phyloP scores from a whole-genome alignment of 2,888 invertebrate species.

The Epinotia bilunana region DNA sequence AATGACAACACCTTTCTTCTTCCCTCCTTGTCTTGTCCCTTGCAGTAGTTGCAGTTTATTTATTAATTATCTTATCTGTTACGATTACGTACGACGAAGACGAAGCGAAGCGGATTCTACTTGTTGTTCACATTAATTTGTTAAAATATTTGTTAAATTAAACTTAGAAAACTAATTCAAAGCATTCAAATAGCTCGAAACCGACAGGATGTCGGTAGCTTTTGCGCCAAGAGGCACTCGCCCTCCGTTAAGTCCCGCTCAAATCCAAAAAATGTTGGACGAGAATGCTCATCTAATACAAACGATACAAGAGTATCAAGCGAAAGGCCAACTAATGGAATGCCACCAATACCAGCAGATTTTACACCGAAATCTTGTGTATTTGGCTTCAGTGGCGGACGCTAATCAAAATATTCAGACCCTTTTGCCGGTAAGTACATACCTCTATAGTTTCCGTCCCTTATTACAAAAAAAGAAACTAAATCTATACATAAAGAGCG shows the following conservation, averaged over 20 bases:
- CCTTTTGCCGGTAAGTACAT: conserved; percentile 90
- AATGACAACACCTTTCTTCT: neutral
- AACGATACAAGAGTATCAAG: conserved; percentile 98
- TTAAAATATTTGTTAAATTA: conserved; percentile 17
- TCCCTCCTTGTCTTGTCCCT: neutral
- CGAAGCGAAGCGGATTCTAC: conserved; percentile 32
- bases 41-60: neutral
- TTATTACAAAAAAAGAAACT: neutral
- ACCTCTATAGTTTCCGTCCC: neutral
- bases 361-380: conserved; percentile 97
- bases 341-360: conserved; percentile 97
- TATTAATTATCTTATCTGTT: neutral
- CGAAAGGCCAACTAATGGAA: conserved; percentile 96
- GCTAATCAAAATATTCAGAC: conserved; percentile 96
- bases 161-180: conserved; percentile 12
- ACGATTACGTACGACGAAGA: conserved; percentile 8
- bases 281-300: conserved; percentile 98
- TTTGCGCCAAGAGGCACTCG: conserved; percentile 89
- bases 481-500: neutral
- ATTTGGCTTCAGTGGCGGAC: conserved; percentile 98
- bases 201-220: conserved; percentile 87
- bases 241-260: conserved; percentile 91
- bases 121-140: conserved; percentile 32
- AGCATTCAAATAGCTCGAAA: neutral
- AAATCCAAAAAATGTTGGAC: conserved; percentile 98